Evolutionary conservation across 2,888 invertebrate species (phyloP).

Genomic region (Sialis fuliginosa): DNA sequence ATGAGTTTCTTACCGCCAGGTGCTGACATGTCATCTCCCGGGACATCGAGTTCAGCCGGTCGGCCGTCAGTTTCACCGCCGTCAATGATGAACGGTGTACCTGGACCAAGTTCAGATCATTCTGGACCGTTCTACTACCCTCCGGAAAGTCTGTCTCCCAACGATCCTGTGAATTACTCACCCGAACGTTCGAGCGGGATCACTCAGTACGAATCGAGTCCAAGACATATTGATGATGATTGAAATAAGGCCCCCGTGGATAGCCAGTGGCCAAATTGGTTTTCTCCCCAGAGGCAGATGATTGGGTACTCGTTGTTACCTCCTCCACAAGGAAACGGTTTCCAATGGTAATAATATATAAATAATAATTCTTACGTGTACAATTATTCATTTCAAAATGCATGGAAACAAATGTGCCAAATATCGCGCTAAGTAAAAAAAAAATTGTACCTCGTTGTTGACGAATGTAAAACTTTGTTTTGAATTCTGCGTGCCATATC

Average conservation of each 20-base stretch:
- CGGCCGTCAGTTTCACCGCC: conserved; percentile 42
- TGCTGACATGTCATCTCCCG: conserved; percentile 31
- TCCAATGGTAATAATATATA: too few relatives aligned
- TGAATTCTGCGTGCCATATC: too few relatives aligned
- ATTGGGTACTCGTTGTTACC: too few relatives aligned
- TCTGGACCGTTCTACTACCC: conserved; percentile 43
- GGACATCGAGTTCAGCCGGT: conserved; percentile 35
- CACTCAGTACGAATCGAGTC: conserved; percentile 44
- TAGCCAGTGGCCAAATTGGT: conserved; percentile 8
- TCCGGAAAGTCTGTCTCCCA: conserved; percentile 49
- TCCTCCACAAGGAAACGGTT: too few relatives aligned
- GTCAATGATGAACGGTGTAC: conserved; percentile 35
- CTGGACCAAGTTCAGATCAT: conserved; percentile 25
- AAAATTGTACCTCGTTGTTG: too few relatives aligned
- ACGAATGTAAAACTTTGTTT: too few relatives aligned
- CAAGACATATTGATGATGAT: conserved; percentile 64
- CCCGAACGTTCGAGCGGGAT: conserved; percentile 39
- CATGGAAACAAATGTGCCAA: too few relatives aligned
- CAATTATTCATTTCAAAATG: too few relatives aligned
- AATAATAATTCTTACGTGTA: too few relatives aligned
- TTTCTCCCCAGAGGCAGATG: neutral
- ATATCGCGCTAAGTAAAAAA: too few relatives aligned
- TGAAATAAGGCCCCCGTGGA: conserved; percentile 46
- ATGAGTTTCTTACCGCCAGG: conserved; percentile 16
- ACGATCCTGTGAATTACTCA: conserved; percentile 45